A percentile compares a stretch with the other conserved stretches of the same genome.
Conservation (phyloP, 2,888 invertebrate genomes). For the Catocala sponsa region DNA sequence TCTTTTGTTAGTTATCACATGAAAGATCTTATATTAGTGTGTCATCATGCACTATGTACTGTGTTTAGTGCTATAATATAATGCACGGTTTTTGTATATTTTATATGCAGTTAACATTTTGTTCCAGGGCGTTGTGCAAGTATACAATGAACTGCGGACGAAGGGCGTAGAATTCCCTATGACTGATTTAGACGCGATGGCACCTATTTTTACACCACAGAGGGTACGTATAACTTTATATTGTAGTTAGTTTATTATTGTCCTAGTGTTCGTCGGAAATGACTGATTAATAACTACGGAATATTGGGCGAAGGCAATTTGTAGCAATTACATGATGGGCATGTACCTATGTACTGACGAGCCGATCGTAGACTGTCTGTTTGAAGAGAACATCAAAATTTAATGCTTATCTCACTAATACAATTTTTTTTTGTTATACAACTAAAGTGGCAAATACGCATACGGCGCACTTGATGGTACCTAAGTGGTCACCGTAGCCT, state of each 20-base stretch:
- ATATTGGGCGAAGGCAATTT: no score
- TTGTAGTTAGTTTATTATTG: neutral
- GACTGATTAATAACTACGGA: neutral
- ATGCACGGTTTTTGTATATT: neutral
- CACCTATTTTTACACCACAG: slow-evolving; percentile 97
- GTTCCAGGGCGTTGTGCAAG: slow-evolving; percentile 94
- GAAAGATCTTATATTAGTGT: slow-evolving; percentile 17
- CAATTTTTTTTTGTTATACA: no score
- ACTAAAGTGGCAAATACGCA: no score
- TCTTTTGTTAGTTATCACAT: slow-evolving; percentile 12
- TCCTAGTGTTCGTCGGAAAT: neutral
- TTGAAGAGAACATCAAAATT: no score
- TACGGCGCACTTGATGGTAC: no score
- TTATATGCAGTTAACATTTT: slow-evolving; percentile 6
- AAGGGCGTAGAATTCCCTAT: slow-evolving; percentile 99
- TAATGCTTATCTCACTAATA: no score
- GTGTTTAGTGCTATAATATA: no score
- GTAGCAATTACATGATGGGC: no score
- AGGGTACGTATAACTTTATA: slow-evolving; percentile 88
- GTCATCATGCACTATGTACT: no score
- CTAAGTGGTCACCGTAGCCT: no score
- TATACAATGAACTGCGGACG: slow-evolving; percentile 97
- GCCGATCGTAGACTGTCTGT: no score
- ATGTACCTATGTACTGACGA: no score
- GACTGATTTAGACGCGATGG: slow-evolving; percentile 97